These are phyloP conservation scores for Coracopsis vasa DNA, from an alignment of 2,113 vertebrate species.

Conservation along the genomic window DNA sequence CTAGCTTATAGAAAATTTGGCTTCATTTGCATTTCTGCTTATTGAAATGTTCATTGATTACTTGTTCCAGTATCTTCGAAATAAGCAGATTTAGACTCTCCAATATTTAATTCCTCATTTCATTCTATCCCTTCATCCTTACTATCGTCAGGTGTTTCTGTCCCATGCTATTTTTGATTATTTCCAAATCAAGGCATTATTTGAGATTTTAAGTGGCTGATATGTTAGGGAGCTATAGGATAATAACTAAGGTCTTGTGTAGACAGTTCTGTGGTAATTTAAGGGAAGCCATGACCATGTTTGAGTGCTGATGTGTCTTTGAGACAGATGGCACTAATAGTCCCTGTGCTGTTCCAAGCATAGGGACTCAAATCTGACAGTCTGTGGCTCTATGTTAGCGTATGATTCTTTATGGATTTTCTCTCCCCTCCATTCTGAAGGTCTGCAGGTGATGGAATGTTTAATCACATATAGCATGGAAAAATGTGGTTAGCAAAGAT, in stretches of 20 bases:
- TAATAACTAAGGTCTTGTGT: not conserved
- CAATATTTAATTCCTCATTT: not conserved
- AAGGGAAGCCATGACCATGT: not conserved
- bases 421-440: not conserved
- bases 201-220: not conserved
- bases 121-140: not conserved
- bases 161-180: not conserved
- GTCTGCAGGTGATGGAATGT: not conserved
- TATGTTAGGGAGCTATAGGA: not conserved
- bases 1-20: fast-evolving
- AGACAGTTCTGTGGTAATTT: not conserved
- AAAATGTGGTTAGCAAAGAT: not conserved
- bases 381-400: not conserved
- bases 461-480: not conserved
- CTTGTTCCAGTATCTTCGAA: not conserved
- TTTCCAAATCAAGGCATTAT: not conserved
- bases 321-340: not conserved
- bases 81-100: not conserved
- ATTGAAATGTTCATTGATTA: not conserved
- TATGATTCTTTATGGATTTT: not conserved
- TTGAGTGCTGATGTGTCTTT: not conserved
- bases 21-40: not conserved
- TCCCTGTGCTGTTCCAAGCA: not conserved
- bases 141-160: not conserved
- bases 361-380: not conserved